These are phyloP conservation scores for Scaptomyza pallida DNA, from an alignment of 1,140 invertebrate species.

Conservation along the genomic window DNA sequence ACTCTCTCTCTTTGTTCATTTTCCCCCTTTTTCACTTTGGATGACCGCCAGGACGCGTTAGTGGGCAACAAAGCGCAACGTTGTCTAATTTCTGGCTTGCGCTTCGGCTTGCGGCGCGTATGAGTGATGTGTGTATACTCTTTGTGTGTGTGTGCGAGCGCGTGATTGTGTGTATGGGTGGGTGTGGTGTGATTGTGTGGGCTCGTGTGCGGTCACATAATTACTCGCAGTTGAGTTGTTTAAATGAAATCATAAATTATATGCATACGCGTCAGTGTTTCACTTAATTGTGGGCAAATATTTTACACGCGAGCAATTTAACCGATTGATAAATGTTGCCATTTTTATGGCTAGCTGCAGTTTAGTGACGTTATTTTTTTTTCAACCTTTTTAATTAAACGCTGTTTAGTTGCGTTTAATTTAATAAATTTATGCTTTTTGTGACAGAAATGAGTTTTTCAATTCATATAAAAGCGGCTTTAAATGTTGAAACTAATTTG, in stretches of 20 bases:
- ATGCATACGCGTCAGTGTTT: conserved; percentile 49
- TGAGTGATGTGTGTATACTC: conserved; percentile 40
- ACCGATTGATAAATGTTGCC: conserved; percentile 52
- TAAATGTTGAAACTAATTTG: too few relatives aligned
- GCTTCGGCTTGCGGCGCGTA: conserved; percentile 40
- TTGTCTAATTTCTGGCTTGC: conserved; percentile 37
- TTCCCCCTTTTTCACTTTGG: not conserved
- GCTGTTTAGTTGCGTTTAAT: not conserved
- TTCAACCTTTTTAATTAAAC: not conserved
- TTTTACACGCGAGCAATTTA: conserved; percentile 56
- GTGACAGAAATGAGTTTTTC: too few relatives aligned
- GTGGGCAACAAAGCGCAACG: conserved; percentile 37
- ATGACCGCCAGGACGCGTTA: conserved; percentile 1
- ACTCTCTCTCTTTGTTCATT: not conserved
- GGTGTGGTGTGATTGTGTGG: not conserved
- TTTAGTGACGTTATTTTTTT: not conserved
- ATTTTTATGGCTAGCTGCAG: conserved; percentile 3
- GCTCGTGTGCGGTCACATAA: conserved; percentile 62
- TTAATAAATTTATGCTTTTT: too few relatives aligned
- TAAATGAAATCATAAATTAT: conserved; percentile 81
- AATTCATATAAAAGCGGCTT: too few relatives aligned
- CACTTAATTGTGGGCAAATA: conserved; percentile 75
- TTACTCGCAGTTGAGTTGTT: conserved; percentile 72
- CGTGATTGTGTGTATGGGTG: too few relatives aligned
- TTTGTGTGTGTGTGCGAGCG: not conserved